Conservation (phyloP, 2,888 invertebrate genomes). For the Notocelia uddmanniana region DNA sequence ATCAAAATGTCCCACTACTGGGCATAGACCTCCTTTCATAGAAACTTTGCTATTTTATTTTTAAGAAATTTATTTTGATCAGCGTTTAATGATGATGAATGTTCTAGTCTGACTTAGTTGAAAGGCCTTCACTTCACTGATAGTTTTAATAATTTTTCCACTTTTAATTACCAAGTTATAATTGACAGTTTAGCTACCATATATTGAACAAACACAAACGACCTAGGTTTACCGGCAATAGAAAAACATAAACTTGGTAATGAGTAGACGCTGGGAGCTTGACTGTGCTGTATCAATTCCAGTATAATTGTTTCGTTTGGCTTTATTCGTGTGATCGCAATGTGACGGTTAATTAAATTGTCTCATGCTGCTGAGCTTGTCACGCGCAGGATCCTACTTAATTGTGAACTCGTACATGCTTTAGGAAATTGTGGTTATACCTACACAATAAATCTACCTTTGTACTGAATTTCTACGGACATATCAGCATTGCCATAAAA, state of each 20-base stretch:
- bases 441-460: background rate
- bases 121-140: too few relatives aligned
- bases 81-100: too few relatives aligned
- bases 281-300: slow-evolving; percentile 10
- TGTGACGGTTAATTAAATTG: slow-evolving; percentile 56
- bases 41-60: too few relatives aligned
- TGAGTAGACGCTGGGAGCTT: background rate
- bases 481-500: background rate
- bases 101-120: too few relatives aligned
- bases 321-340: slow-evolving; percentile 43
- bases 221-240: background rate
- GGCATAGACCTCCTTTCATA: too few relatives aligned
- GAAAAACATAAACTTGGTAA: background rate
- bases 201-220: too few relatives aligned
- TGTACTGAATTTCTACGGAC: background rate
- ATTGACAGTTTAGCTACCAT: too few relatives aligned
- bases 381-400: slow-evolving; percentile 48
- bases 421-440: background rate
- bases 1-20: too few relatives aligned
- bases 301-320: slow-evolving; percentile 24
- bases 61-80: too few relatives aligned
- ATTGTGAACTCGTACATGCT: slow-evolving; percentile 13
- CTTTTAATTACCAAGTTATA: too few relatives aligned
- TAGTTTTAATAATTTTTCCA: too few relatives aligned
- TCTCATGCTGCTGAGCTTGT: slow-evolving; percentile 51